phyloP scores from a whole-genome alignment of 2,888 invertebrate species.

The Eupithecia subfuscata region DNA sequence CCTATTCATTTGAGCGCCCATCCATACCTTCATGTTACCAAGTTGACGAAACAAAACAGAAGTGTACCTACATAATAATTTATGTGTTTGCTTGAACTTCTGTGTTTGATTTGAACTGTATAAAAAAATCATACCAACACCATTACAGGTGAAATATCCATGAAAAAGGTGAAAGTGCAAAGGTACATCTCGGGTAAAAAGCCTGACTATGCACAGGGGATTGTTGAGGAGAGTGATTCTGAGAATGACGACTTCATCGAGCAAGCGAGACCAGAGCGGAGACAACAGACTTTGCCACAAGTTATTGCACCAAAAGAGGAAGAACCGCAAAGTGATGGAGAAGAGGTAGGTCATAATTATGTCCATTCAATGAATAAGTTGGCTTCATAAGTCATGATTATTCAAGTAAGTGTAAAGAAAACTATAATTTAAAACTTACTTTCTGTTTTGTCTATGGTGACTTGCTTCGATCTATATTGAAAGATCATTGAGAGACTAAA shows the following conservation, averaged over 20 bases:
- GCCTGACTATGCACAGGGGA: constrained; percentile 96
- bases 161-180: constrained; percentile 99
- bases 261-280: constrained; percentile 73
- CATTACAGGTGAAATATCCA: constrained; percentile 93
- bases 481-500: too few species aligned
- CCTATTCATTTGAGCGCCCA: background rate
- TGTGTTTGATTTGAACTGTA: background rate
- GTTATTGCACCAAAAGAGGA: constrained; percentile 69
- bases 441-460: too few species aligned
- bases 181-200: constrained; percentile 99
- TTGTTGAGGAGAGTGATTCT: constrained; percentile 94
- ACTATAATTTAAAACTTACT: too few species aligned
- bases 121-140: background rate
- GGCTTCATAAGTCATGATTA: too few species aligned
- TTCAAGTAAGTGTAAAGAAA: too few species aligned
- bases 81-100: background rate
- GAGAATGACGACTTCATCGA: constrained; percentile 95
- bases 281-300: constrained; percentile 67
- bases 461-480: too few species aligned
- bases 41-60: background rate
- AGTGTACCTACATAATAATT: too few species aligned
- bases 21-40: background rate
- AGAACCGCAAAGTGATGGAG: constrained; percentile 67
- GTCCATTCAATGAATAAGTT: too few species aligned
- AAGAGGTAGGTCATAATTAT: constrained; percentile 64